Evolutionary conservation across 2,797 vertebrate species (phyloP), one percentile per base, ranked within the genome.

Genomic region (Myotis planiceps): DNA sequence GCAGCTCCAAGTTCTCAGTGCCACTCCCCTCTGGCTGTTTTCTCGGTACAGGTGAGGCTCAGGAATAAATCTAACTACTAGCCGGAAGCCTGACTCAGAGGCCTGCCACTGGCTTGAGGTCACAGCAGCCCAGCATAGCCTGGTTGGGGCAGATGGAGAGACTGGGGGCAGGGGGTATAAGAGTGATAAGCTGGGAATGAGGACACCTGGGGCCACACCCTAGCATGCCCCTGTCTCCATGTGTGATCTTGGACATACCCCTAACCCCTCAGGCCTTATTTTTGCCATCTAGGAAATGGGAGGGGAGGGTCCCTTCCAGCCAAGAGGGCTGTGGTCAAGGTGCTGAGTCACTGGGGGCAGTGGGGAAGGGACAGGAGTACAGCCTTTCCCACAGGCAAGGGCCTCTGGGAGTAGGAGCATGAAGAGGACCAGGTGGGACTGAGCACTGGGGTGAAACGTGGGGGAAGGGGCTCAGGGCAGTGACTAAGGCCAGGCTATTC

Each of bases 331-430:
- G 34, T 79, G 84, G 93, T 88, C 95, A 94, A 85, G 79, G 45
- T 97, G 97, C 97, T 97, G 97, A 97, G 97, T 97, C 97, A 97
- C 84, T 63, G 37, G 83, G 84, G 93, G n/a, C 58, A 85, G n/a
- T 69, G 66, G 32, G 72, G 66, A 95, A 55, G 45, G 88, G 95
- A 65, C 45, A 34, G 27, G 53, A 83, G 27, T 13, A 66, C 23
- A 58, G 58, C 37, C 8, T 88, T 63, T 80, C 32, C 18, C 42
- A n/a, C n/a, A 39, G 25, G 45, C 45, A 42, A 76, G 78, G 60
- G 69, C 63, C 21, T 47, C 88, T 74, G 15, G 15, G 45, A 47
- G 34, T 3, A 12, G 19, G 42, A 29, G 29, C 4, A 16, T 16
- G 60, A 92, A 92, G 51, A 47, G 37, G 45, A 10, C 51, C n/a